phyloP scores from a whole-genome alignment of 1,140 invertebrate species.

The Euschistus heros region DNA sequence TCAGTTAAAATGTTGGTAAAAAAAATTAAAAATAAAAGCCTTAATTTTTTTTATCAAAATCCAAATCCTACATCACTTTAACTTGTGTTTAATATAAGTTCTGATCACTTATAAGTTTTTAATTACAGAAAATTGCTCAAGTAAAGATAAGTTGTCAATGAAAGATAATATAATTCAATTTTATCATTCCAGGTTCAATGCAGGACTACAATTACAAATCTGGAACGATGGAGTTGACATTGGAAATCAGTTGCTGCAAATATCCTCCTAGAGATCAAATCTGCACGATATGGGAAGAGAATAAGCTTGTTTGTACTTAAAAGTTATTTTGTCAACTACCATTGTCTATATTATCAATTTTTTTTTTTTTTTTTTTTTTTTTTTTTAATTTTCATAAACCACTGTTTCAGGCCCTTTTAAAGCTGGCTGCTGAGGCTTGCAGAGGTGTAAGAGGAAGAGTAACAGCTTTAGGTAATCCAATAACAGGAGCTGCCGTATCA shows the following conservation, averaged over 20 bases:
- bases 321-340: too few relatives aligned
- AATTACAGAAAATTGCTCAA: too few relatives aligned
- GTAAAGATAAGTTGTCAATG: too few relatives aligned
- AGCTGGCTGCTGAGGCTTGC: conserved; percentile 41
- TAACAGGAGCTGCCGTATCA: not conserved
- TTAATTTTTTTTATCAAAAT: too few relatives aligned
- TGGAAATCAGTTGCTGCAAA: conserved; percentile 96
- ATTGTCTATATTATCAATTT: too few relatives aligned
- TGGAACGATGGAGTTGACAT: conserved; percentile 95
- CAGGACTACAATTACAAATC: conserved; percentile 98
- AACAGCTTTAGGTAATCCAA: not conserved
- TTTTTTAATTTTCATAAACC: not conserved
- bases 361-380: too few relatives aligned
- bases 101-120: too few relatives aligned
- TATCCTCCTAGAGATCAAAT: conserved; percentile 77
- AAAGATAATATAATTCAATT: too few relatives aligned
- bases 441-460: conserved; percentile 15
- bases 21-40: too few relatives aligned
- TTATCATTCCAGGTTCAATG: conserved; percentile 41
- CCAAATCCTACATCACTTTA: too few relatives aligned
- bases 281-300: conserved; percentile 88
- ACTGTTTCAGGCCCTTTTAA: conserved; percentile 56
- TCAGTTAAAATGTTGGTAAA: too few relatives aligned
- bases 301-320: conserved; percentile 38
- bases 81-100: too few relatives aligned